Evolutionary conservation across 2,797 vertebrate species (phyloP), one percentile per base, ranked within the genome.

Genomic region (Champsocephalus gunnari): DNA sequence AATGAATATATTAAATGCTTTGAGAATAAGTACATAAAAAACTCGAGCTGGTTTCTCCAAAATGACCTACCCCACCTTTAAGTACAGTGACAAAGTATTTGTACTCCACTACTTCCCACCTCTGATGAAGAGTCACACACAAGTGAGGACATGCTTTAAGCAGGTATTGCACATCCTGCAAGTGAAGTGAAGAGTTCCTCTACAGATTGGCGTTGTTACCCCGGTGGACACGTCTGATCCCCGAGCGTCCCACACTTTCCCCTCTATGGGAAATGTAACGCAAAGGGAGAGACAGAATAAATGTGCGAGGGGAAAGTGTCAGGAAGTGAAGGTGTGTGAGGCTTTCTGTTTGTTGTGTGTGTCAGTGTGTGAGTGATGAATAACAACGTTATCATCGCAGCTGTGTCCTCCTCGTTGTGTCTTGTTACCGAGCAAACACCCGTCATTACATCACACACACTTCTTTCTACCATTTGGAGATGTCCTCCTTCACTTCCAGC

Each of bases 131-230:
- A 77, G 74, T 83, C 77, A 73, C 63, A 70, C 34, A 38, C 48
- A 24, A 73, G 75, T 78, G 74, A 61, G 62, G 64, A 68, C 77
- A 79, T 17, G 72, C 85, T 80, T 78, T 73, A 45, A 83, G 65
- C 51, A 56, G 66, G 79, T 66, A n/a, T 58, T 64, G 73, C 45
- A 69, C 71, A 85, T 85, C 68, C 61, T 55, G 71, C 61, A 24
- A 24, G 24, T 24, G 24, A 48, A 41, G 63, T 58, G 51, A 81
- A 66, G 75, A 75, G 73, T 73, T 83, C 71, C 62, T 79, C 82
- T 83, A 80, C 64, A 67, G 74, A 74, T 75, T 62, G n/a, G 77
- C 47, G 0, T 66, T 83, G 71, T 80, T 55, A 54, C 17, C 74
- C 64, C 0, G 53, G 75, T 63, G 81, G 78, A 84, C 28, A 17